Evolutionary conservation across 2,113 vertebrate genomes (phyloP).

Genomic region (Proterorhinus semilunaris): DNA sequence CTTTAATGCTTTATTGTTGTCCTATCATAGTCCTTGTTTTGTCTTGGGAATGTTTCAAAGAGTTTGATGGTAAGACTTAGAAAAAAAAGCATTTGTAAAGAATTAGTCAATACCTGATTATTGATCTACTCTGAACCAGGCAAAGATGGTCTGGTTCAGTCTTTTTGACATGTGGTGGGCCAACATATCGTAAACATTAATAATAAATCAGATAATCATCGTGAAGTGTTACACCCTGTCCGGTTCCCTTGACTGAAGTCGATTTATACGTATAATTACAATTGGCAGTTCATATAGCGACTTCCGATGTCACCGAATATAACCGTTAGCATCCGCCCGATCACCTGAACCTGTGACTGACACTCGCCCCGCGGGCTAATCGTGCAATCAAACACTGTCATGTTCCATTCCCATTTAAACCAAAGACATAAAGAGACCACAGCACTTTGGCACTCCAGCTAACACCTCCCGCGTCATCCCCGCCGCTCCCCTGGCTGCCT

Average conservation of each 20-base stretch:
- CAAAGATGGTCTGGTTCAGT: too few relatives aligned
- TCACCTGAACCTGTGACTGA: slow-evolving; percentile 42
- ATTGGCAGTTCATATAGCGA: slow-evolving; percentile 1
- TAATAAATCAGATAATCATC: too few relatives aligned
- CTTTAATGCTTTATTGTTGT: too few relatives aligned
- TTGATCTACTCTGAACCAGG: too few relatives aligned
- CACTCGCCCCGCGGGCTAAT: slow-evolving; percentile 45
- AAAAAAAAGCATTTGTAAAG: too few relatives aligned
- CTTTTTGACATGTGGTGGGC: too few relatives aligned
- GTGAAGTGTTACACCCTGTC: neutral
- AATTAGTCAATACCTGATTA: too few relatives aligned
- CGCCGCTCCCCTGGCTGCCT: slow-evolving; percentile 46
- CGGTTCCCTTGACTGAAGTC: neutral
- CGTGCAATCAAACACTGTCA: slow-evolving; percentile 45
- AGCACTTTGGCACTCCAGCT: slow-evolving; percentile 45
- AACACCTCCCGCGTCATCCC: slow-evolving; percentile 41
- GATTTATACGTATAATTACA: slow-evolving; percentile 9
- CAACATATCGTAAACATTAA: too few relatives aligned
- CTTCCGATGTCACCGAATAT: slow-evolving; percentile 10
- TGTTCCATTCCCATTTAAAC: slow-evolving; percentile 66
- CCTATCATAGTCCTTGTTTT: too few relatives aligned
- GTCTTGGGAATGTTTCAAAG: too few relatives aligned
- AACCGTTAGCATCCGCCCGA: slow-evolving; percentile 12
- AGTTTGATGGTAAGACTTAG: too few relatives aligned
- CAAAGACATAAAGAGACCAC: slow-evolving; percentile 47